Evolutionary conservation across 2,113 vertebrate genomes (phyloP), one percentile per base, ranked within the genome.

Genomic region (Euleptes europaea): DNA sequence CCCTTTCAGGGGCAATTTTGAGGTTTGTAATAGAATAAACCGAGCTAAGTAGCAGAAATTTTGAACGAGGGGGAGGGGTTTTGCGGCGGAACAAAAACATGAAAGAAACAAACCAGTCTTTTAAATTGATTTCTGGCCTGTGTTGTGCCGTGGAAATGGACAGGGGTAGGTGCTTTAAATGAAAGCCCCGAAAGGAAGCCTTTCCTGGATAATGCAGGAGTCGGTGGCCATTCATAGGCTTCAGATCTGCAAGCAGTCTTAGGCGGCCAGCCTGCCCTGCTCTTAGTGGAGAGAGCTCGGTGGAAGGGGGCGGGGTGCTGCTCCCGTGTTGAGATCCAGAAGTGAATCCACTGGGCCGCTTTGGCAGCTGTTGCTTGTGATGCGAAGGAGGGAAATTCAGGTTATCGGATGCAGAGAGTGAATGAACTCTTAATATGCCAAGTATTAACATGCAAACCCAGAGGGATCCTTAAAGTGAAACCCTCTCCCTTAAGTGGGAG

Each of bases 1-100:
- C 92, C 97, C 97, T 95, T 97, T 97, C 94, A 96, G 97, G 95
- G 97, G 97, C 95, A 99, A 98, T 92, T 99, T 99, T 92, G 99
- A 99, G 98, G 99, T 99, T 95, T 96, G 97, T 95, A 95, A 93
- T 93, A 91, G 95, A 94, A 92, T 75, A 86, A 92, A 90, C 92
- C 67, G 88, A 94, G 91, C 90, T 93, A 67, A 5, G 4, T 92
- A 60, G 83, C 47, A 65, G 83, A 88, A 84, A 71, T 3, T 90
- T 49, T 78, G 85, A 91, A 85, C 92, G 88, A 92, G 75, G 87
- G 81, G 19, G 93, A 79, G 92, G 81, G 79, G 92, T 71, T 84
- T 3, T 86, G 42, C 65, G 28, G 40, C 72, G 91, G 83, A 78
- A 33, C 54, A 85, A 87, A 81, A 1, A 73, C n/a, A 40, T 0